Percentiles rank a stretch among this genome's conserved stretches.
Evolutionary conservation across 2,888 invertebrate species (phyloP).

Genomic region (Dichetophora obliterata): DNA sequence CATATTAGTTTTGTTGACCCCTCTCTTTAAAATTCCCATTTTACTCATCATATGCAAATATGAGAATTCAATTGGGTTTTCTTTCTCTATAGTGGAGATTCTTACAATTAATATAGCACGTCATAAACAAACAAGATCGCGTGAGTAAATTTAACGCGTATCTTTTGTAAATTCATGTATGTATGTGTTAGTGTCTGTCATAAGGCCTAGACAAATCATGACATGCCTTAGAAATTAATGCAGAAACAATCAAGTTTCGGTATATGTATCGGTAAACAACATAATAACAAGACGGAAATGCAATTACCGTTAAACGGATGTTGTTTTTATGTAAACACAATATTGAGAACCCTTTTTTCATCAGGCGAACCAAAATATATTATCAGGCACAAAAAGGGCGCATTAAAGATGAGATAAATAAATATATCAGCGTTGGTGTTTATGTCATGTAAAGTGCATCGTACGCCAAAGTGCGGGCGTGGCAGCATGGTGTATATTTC

Average conservation of each 20-base stretch:
- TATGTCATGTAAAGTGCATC: neutral
- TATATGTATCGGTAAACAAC: conserved; percentile 34
- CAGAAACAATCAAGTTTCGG: conserved; percentile 34
- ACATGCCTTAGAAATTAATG: conserved; percentile 26
- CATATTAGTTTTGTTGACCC: too few relatives aligned
- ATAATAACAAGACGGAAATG: conserved; percentile 34
- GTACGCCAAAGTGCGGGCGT: conserved; percentile 8
- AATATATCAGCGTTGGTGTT: neutral
- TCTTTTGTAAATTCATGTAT: neutral
- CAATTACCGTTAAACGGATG: conserved; percentile 38
- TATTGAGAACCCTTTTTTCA: conserved; percentile 16
- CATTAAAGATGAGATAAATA: neutral
- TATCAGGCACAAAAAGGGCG: neutral
- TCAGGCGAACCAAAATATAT: neutral
- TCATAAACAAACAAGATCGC: too few relatives aligned
- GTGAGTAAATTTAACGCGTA: neutral
- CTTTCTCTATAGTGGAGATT: too few relatives aligned
- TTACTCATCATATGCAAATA: too few relatives aligned
- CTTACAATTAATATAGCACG: neutral
- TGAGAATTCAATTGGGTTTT: too few relatives aligned
- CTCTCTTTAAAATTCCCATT: too few relatives aligned
- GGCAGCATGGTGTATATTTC: neutral
- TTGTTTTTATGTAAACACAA: conserved; percentile 33
- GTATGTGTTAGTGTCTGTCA: neutral
- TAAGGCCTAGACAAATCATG: neutral